phyloP scores from a whole-genome alignment of 2,888 invertebrate species.

The Ennomos fuscantarius region DNA sequence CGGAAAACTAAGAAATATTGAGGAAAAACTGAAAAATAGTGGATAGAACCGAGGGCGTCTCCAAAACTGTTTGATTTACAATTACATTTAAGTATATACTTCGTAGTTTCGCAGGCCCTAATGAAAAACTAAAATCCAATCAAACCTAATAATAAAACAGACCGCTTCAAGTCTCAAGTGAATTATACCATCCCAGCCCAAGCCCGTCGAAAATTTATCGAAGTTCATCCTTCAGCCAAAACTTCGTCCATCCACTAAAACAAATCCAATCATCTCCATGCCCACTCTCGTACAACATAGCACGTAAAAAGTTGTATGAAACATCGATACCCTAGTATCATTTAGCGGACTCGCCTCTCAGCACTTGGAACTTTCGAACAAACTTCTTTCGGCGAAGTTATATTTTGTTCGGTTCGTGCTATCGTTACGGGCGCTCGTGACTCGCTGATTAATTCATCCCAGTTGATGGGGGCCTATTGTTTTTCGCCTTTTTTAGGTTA shows the following conservation, averaged over 20 bases:
- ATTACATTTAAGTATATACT: too few relatives aligned
- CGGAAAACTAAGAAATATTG: too few relatives aligned
- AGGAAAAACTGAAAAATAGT: too few relatives aligned
- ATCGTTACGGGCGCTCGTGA: constrained; percentile 78
- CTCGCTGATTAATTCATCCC: constrained; percentile 72
- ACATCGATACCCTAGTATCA: constrained; percentile 61
- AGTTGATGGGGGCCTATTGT: constrained; percentile 56
- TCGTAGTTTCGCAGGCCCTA: background rate
- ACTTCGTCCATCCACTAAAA: constrained; percentile 45
- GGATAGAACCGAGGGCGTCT: too few relatives aligned
- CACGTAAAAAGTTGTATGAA: constrained; percentile 62
- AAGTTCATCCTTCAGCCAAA: constrained; percentile 35
- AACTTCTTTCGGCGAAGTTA: constrained; percentile 61
- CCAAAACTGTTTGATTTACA: too few relatives aligned
- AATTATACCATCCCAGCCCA: constrained; percentile 16
- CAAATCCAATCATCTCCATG: constrained; percentile 55
- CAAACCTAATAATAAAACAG: constrained; percentile 1
- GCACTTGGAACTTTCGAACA: constrained; percentile 52
- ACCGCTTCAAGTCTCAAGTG: constrained; percentile 5
- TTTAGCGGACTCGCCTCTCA: constrained; percentile 49
- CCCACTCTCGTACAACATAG: constrained; percentile 52
- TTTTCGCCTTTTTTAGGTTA: constrained; percentile 59
- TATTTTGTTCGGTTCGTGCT: constrained; percentile 68
- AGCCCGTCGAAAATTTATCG: constrained; percentile 35
- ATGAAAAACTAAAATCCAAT: constrained; percentile 2